A percentile compares a stretch with the other conserved stretches of the same genome.
Conservation (phyloP, 2,113 vertebrate species). For the Phylloscopus trochiloides region DNA sequence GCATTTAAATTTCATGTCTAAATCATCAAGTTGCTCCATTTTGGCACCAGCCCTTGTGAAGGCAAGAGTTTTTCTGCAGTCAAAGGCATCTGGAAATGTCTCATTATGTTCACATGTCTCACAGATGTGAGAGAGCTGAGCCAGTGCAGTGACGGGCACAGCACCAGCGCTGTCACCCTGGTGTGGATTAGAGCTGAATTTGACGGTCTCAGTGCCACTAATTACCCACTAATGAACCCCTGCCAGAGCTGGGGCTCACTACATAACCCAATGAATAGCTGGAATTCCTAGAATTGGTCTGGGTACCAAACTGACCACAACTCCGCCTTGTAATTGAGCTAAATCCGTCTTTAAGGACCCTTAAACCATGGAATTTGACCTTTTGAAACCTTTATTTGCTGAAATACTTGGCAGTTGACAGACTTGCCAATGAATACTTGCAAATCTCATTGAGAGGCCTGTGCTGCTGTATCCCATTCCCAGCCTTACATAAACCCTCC, state of each 20-base stretch:
- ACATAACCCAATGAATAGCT: background rate
- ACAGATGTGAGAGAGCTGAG: background rate
- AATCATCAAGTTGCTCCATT: background rate
- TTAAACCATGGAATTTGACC: background rate
- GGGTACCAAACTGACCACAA: background rate
- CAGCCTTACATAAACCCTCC: background rate
- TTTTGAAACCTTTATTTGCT: constrained; percentile 19
- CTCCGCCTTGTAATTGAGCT: background rate
- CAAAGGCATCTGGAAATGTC: background rate
- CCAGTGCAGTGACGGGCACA: background rate
- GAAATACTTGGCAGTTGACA: background rate
- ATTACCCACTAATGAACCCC: background rate
- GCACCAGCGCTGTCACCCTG: background rate
- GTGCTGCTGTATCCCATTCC: background rate
- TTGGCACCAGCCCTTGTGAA: background rate
- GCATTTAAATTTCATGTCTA: background rate
- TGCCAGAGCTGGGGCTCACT: background rate
- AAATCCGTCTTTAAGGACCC: background rate
- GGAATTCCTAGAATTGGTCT: background rate
- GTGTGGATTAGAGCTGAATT: background rate
- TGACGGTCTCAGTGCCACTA: background rate
- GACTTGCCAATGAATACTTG: background rate
- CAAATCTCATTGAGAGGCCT: background rate
- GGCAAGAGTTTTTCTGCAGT: background rate
- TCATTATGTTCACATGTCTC: background rate